Evolutionary conservation across 2,888 invertebrate genomes (phyloP), one percentile per base, ranked within the genome.

Genomic region (Emmelina monodactyla): DNA sequence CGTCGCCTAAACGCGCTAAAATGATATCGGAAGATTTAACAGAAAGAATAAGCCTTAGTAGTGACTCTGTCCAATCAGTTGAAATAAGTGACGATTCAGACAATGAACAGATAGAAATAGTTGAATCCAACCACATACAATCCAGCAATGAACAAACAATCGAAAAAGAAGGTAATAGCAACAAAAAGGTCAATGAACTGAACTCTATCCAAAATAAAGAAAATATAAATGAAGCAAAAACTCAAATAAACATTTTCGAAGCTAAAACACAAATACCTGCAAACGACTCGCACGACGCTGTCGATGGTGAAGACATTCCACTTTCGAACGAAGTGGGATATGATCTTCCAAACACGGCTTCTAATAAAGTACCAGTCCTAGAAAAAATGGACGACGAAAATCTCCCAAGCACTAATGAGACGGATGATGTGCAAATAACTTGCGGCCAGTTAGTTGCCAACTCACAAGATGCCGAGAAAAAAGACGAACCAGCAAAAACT

Each of bases 371-470:
- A 0, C 48, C 51, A 2, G 43, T 59, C 2, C 31, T 73, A 11
- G 75, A 72, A 7, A 66, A 56, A 44, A 46, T 55, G n/a, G 68
- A 72, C 4, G 68, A 64, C 10, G 72, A 73, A 19, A 65, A 65
- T 35, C 46, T 76, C 10, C 73, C 78, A 1, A 65, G 67, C 37
- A 64, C 66, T 1, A 72, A 64, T 40, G 76, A 75, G 6, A 70
- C 69, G 1, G 76, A 78, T 41, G 79, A 79, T 41, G 46, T 75
- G 2, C 66, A 68, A 42, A 75, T 78, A 32, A 71, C 70, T 42
- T 75, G 75, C 37, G 76, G 73, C 2, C 79, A 79, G 56, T 37
- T 46, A 2, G 30, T 59, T 1, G 19, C 6, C 9, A 49, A 34
- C 33, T 68, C 73, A 2, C 69, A 61, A 51, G 67, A 71, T 4